Base-by-base conservation (phyloP, 2,797 vertebrate species). In the Syndactyla subalaris region DNA sequence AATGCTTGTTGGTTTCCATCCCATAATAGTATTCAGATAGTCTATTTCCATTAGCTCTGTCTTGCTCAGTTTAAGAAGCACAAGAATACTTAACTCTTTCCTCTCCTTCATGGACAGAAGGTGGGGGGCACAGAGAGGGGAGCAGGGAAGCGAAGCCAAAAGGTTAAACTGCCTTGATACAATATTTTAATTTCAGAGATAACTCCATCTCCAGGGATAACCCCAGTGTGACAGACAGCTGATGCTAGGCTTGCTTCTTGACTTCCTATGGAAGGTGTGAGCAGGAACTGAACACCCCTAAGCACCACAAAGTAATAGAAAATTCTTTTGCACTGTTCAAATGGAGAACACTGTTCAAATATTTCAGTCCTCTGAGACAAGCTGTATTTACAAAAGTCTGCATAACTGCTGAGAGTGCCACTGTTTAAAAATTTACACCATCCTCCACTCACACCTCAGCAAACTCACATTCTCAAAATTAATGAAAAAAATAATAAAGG, bases 391-490 rank as follows among this genome's bases (percentile, higher is more conserved):
- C 62, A 85, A 52, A 73, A 59, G 45, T 62, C 41, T 73, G 38
- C 15, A 43, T 49, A 89, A 76, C 29, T 83, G 58, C 73, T 91
- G 52, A 78, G 29, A 90, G 12, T 34, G 38, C 9, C 27, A 46
- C 57, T 70, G 30, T 46, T 90, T 76, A 93, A 92, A 93, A 88
- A 80, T 88, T 77, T 85, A 91, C 36, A 57, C 14, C 57, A 83
- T 51, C 34, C 16, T 92, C 27, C 6, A 38, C 26, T 85, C 4
- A 2, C 34, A 74, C 12, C 38, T 78, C 68, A 86, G 66, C 43
- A 84, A 89, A 78, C 5, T 1, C 15, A 30, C 20, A 48, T 61
- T 63, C 72, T 67, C 67, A 63, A 78, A 92, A 71, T 43, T 6
- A 82, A 81, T 41, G 12, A 59, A 77, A 86, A 84, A 88, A 90